Percentiles rank a stretch among this genome's conserved stretches.
phyloP scores from a whole-genome alignment of 2,113 vertebrate species.

The Hepsetus odoe region DNA sequence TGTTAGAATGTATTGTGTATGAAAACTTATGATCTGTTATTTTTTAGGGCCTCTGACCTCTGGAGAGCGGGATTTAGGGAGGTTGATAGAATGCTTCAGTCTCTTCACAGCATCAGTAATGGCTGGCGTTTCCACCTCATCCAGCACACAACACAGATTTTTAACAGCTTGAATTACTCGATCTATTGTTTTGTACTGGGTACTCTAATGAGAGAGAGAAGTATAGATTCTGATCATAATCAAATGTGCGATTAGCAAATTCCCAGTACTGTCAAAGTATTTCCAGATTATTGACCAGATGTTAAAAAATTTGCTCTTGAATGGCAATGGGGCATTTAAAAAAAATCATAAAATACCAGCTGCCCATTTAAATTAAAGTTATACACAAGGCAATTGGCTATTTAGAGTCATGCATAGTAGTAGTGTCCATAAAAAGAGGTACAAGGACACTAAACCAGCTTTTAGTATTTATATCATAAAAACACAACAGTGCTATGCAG shows the following conservation, averaged over 20 bases:
- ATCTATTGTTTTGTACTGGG: conserved; percentile 86
- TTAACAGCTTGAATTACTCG: conserved; percentile 88
- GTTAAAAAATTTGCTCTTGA: too few species aligned
- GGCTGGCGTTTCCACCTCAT: conserved; percentile 88
- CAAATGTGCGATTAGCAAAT: neutral
- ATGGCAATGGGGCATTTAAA: too few species aligned
- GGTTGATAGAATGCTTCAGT: conserved; percentile 86
- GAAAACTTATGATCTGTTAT: neutral
- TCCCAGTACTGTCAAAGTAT: too few species aligned
- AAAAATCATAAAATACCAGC: too few species aligned
- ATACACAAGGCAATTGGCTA: too few species aligned
- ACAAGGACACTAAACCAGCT: too few species aligned
- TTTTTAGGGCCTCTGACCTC: conserved; percentile 76
- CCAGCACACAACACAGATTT: conserved; percentile 88
- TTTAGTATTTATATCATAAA: too few species aligned
- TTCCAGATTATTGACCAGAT: too few species aligned
- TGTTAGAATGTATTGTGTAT: neutral
- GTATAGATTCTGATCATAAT: neutral
- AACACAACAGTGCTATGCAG: too few species aligned
- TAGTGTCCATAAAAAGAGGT: too few species aligned
- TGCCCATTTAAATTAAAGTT: too few species aligned
- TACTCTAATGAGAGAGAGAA: conserved; percentile 66
- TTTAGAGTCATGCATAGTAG: too few species aligned
- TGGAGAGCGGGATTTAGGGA: conserved; percentile 81
- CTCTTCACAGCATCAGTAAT: conserved; percentile 86